Evolutionary conservation across 2,113 vertebrate species (phyloP), one percentile per base, ranked within the genome.

Genomic region (Nestor notabilis): DNA sequence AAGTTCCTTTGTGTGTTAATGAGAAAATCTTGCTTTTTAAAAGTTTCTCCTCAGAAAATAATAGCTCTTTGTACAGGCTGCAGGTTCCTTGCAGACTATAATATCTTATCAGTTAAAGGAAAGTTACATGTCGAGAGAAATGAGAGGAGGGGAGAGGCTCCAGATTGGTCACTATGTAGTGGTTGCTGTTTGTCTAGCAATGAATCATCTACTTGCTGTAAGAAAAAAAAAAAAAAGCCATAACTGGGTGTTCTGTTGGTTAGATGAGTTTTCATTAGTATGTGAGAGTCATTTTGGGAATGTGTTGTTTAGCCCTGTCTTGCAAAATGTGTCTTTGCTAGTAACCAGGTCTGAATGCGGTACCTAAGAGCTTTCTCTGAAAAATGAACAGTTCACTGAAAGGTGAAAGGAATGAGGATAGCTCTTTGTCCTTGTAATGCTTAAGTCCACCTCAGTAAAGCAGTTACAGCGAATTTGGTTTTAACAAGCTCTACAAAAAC

Each of bases 21-120:
- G 86, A 89, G 46, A 93, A 86, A 77, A 66, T 56, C 41, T 93
- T 95, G 39, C 53, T 58, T 72, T 93, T 65, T 56, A 93, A 60
- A 9, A 52, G 29, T 84, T 96, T 86, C 19, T 80, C 64, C 46
- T 77, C 5, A 39, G 37, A 88, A 90, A 78, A 70, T 79, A 49
- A n/a, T 56, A 56, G 33, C 52, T 64, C 66, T 83, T 92, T 92
- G 37, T 92, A 61, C 41, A 83, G 65, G 63, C 33, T 83, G 52
- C 31, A 61, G 50, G 24, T 87, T 81, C 39, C 44, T 82, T 79
- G 35, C 24, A 60, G 41, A 9, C 28, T 72, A 3, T 39, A 53
- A 7, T 80, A 49, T 84, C 72, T 94, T 93, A 87, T 63, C 53
- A 55, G 44, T 35, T 89, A 79, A 93, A 68, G 61, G 44, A 61